Percentiles rank a stretch among this genome's conserved stretches.
These are phyloP conservation scores for Ophioninae sp. DNA, from an alignment of 2,888 invertebrate species.

Conservation along the genomic window DNA sequence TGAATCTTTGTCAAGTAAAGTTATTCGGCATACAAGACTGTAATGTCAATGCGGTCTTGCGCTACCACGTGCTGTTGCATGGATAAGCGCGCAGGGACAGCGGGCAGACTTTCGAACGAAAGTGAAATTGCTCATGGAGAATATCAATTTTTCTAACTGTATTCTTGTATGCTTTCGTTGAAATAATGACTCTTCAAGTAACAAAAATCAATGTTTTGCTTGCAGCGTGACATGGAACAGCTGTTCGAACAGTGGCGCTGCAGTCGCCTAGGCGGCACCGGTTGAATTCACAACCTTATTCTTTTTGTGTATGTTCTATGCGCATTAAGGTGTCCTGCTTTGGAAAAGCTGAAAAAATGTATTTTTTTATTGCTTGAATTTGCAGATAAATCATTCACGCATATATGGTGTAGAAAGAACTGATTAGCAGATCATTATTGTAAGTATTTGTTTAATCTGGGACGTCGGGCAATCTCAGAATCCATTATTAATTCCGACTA, in stretches of 20 bases:
- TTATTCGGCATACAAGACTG: constrained; percentile 4
- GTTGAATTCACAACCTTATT: constrained; percentile 2
- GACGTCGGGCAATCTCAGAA: too few relatives aligned
- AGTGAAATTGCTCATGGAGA: background rate
- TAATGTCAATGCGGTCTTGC: background rate
- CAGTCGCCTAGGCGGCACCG: background rate
- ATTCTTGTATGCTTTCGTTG: background rate
- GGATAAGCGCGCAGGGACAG: background rate
- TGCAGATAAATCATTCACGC: too few relatives aligned
- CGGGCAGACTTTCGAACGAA: background rate
- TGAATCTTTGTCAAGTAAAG: constrained; percentile 8
- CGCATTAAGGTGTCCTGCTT: too few relatives aligned
- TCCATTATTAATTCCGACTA: too few relatives aligned
- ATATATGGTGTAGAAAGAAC: too few relatives aligned
- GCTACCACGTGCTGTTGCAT: constrained; percentile 3
- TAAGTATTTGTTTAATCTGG: too few relatives aligned
- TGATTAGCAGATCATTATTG: background rate
- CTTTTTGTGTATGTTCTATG: too few relatives aligned
- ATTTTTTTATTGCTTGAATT: too few relatives aligned
- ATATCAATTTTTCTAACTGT: background rate
- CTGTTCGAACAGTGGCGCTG: constrained; percentile 39
- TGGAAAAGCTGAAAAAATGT: too few relatives aligned
- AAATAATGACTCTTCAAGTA: background rate
- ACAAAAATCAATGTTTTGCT: constrained; percentile 20
- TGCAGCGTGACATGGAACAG: constrained; percentile 30